A percentile compares a stretch with the other conserved stretches of the same genome.
Evolutionary conservation across 2,797 vertebrate genomes (phyloP).

Genomic region (Artibeus lituratus): DNA sequence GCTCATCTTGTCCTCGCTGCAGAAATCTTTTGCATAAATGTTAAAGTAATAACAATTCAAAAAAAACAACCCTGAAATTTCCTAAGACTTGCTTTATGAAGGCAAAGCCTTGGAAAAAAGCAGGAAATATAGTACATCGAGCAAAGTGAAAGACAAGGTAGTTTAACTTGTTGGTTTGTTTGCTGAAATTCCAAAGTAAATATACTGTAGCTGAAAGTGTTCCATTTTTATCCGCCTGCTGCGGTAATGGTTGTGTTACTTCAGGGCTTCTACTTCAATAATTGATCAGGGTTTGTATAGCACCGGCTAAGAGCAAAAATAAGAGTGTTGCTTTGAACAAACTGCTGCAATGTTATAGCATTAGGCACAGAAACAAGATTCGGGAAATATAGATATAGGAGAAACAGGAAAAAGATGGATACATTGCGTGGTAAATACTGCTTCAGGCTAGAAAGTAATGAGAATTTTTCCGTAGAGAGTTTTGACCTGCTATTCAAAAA

Average conservation of each 20-base stretch:
- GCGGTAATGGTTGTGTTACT: slow-evolving; percentile 90
- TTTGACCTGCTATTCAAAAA: slow-evolving; percentile 95
- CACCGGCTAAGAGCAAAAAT: slow-evolving; percentile 95
- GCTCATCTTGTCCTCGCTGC: slow-evolving; percentile 68
- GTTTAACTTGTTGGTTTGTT: slow-evolving; percentile 87
- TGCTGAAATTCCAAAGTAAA: slow-evolving; percentile 88
- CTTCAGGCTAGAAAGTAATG: slow-evolving; percentile 98
- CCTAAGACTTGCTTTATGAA: slow-evolving; percentile 75
- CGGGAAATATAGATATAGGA: slow-evolving; percentile 89
- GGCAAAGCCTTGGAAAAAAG: slow-evolving; percentile 27
- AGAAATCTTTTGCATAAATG: slow-evolving; percentile 76
- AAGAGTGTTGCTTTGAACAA: slow-evolving; percentile 92
- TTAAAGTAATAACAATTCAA: slow-evolving; percentile 74
- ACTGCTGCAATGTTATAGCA: slow-evolving; percentile 91
- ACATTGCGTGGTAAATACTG: slow-evolving; percentile 89
- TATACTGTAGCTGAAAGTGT: slow-evolving; percentile 88
- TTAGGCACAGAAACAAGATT: slow-evolving; percentile 88
- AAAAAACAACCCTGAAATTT: slow-evolving; percentile 61
- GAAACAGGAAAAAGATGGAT: slow-evolving; percentile 89
- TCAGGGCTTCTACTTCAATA: slow-evolving; percentile 93
- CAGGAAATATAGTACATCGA: slow-evolving; percentile 80
- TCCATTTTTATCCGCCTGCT: slow-evolving; percentile 89
- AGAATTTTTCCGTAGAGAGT: slow-evolving; percentile 95
- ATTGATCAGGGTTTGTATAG: slow-evolving; percentile 95
- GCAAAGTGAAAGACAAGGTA: slow-evolving; percentile 83